Conservation (phyloP, 2,888 invertebrate genomes). For the Cerastis leucographa region DNA sequence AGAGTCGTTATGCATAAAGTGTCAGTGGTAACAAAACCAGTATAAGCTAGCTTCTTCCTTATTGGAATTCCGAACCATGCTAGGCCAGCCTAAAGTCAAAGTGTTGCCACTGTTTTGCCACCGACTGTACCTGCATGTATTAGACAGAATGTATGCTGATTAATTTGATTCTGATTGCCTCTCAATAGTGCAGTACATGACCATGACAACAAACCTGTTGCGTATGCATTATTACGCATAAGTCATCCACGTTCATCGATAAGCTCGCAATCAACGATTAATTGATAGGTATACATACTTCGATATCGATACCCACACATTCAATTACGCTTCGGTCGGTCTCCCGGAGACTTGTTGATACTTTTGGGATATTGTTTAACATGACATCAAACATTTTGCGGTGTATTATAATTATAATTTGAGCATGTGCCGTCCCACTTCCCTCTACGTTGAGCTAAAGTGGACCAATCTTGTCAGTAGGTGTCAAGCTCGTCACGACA, state of each 20-base stretch:
- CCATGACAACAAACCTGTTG: constrained; percentile 48
- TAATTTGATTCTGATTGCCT: constrained; percentile 7
- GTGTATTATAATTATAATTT: background rate
- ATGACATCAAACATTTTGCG: background rate
- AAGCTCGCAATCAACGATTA: constrained; percentile 18
- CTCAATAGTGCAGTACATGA: constrained; percentile 3
- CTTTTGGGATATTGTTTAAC: background rate
- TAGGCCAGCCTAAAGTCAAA: background rate
- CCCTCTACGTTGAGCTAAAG: background rate
- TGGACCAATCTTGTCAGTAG: background rate
- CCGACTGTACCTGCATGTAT: background rate
- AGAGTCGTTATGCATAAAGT: too few relatives aligned
- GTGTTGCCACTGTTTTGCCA: background rate
- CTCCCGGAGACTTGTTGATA: background rate
- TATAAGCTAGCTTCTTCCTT: background rate
- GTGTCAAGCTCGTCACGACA: background rate
- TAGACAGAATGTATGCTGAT: background rate
- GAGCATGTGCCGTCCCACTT: background rate
- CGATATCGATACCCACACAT: background rate
- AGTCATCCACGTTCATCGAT: constrained; percentile 34
- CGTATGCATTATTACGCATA: constrained; percentile 23
- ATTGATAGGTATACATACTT: background rate
- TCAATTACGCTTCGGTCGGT: constrained; percentile 11
- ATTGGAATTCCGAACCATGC: background rate
- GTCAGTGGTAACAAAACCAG: background rate